Conservation (phyloP, 1,140 invertebrate genomes). For the Bemisia tabaci region DNA sequence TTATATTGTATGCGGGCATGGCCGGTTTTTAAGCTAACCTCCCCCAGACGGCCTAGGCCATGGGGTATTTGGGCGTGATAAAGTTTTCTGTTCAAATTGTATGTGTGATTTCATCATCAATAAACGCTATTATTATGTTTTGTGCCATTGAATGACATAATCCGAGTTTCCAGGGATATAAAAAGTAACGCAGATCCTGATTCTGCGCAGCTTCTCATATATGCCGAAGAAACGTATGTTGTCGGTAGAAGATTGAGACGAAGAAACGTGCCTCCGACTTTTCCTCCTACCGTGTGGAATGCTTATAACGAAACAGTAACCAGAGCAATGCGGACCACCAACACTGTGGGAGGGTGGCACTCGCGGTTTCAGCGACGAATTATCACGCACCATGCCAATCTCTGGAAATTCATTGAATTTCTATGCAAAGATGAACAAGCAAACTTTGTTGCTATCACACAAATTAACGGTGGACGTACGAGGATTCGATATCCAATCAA, state of each 20-base stretch:
- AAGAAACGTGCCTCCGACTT: not conserved
- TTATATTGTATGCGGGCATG: no score
- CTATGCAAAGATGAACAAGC: not conserved
- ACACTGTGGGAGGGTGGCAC: not conserved
- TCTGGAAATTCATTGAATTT: not conserved
- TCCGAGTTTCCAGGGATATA: not conserved
- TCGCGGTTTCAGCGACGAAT: not conserved
- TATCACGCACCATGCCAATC: not conserved
- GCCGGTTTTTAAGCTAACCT: no score
- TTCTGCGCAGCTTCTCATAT: not conserved
- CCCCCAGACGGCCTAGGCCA: no score
- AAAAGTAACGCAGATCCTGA: not conserved
- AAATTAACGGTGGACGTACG: not conserved
- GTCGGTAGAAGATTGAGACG: not conserved
- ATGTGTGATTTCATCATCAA: no score
- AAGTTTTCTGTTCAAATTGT: no score
- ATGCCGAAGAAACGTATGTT: not conserved
- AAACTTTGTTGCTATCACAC: not conserved
- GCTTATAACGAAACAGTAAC: not conserved
- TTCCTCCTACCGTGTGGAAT: not conserved
- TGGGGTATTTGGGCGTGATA: no score
- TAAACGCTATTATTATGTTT: no score
- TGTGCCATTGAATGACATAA: not conserved
- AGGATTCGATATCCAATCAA: not conserved
- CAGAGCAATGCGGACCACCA: not conserved